Evolutionary conservation across 2,888 invertebrate species (phyloP), one percentile per base, ranked within the genome.

Genomic region (Xanthorhoe designata): DNA sequence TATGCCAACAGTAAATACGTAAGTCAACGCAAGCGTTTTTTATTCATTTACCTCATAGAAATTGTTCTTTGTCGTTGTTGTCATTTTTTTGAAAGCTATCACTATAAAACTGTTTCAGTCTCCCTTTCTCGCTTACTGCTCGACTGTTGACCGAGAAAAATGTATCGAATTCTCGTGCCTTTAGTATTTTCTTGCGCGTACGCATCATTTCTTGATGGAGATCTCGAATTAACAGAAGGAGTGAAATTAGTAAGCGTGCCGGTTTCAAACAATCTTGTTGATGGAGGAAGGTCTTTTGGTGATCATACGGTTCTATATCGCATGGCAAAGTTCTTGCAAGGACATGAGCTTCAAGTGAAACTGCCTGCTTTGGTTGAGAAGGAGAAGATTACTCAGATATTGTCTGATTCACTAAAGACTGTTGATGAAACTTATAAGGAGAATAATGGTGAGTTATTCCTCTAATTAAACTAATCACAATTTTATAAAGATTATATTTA

Each of bases 341-440:
- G 94, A 1, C 96, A 97, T 72, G 97, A 97, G 80, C 82, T 97
- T 15, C 94, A 96, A 78, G 95, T 97, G 66, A 96, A 95, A 77
- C 85, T 97, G 61, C 95, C 95, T 0, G 96, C 95, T 79, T 84
- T 97, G 70, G 91, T 97, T 67, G 96, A 96, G 8, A 94, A 95
- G 73, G 94, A 95, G 18, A 95, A 95, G 70, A 87, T 96, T 65
- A 95, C 95, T 75, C 92, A 93, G 51, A 94, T 95, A 5, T 84
- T 96, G 0, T 86, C 92, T 18, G 94, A 94, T 64, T 91, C 94
- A 0, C 68, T 95, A 73, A 93, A 94, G 60, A 86, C 89, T n/a
- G 89, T 91, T n/a, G 91, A 92, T 71, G 92, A 87, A 5, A 84
- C 85, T 0, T 89, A 88, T 57, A 92, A 92, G 73, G 87, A 90